Conservation (phyloP, 2,797 vertebrate species). For the Prionace glauca region DNA sequence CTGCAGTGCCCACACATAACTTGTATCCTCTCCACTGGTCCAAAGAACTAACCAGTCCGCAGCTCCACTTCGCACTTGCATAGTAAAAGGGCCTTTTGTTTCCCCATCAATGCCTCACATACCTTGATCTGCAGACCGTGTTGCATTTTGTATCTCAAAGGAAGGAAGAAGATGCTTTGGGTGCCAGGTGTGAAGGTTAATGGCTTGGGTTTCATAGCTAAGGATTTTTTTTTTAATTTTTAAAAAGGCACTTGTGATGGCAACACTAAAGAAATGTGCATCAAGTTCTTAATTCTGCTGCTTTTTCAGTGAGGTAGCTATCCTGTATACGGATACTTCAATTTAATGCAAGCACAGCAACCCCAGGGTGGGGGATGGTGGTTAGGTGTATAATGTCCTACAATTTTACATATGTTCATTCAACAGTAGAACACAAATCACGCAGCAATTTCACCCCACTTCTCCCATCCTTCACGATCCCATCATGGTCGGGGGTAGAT, state of each 20-base stretch:
- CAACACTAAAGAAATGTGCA: neutral
- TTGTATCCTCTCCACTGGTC: conserved; percentile 48
- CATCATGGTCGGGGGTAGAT: no score
- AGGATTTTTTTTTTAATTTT: neutral
- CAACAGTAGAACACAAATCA: neutral
- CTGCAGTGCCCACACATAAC: conserved; percentile 21
- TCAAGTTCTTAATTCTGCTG: conserved; percentile 8
- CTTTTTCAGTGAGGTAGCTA: neutral
- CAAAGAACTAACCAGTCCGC: conserved; percentile 56
- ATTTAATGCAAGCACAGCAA: neutral
- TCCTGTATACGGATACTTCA: neutral
- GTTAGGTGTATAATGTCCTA: neutral
- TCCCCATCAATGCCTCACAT: neutral
- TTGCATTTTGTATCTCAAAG: neutral
- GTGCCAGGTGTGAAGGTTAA: neutral
- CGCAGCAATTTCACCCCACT: neutral
- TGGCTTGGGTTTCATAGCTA: neutral
- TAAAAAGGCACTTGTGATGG: neutral
- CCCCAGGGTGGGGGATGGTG: no score
- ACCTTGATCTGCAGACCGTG: neutral
- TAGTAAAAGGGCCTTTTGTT: conserved; percentile 12
- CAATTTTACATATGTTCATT: neutral
- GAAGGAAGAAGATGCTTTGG: neutral
- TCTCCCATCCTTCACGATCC: neutral
- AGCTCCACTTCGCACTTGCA: conserved; percentile 48